phyloP scores from a whole-genome alignment of 2,113 vertebrate species.

The Narcine bancroftii region DNA sequence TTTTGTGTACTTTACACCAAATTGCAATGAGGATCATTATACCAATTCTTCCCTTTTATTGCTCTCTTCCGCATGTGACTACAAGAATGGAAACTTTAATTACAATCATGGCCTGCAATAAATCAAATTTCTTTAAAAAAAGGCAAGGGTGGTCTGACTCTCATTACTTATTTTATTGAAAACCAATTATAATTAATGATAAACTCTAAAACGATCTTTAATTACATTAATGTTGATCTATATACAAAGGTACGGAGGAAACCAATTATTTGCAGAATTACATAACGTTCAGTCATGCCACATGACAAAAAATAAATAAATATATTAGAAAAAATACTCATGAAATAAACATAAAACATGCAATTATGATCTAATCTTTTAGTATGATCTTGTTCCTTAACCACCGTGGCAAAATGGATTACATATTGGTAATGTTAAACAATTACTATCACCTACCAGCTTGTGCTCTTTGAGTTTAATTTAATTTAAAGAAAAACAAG shows the following conservation, averaged over 20 bases:
- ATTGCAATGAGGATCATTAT: neutral
- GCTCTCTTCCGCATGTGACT: neutral
- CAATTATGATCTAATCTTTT: neutral
- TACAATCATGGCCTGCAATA: neutral
- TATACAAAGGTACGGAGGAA: neutral
- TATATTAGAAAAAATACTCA: neutral
- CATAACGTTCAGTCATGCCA: neutral
- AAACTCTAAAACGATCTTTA: neutral
- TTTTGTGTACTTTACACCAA: neutral
- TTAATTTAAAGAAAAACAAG: no score
- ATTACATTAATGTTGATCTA: neutral
- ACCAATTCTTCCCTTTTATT: no score
- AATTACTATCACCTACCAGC: neutral
- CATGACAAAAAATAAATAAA: neutral
- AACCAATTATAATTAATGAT: neutral
- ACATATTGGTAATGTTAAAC: neutral
- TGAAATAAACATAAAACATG: neutral
- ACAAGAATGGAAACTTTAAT: neutral
- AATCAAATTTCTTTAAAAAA: neutral
- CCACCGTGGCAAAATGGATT: neutral
- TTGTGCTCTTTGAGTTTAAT: neutral
- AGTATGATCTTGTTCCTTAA: neutral
- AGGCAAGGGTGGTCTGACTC: neutral
- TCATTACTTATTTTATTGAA: neutral
- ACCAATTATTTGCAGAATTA: constrained; percentile 7